Conservation (phyloP, 2,888 invertebrate genomes). For the Drosophila kambysellisi region DNA sequence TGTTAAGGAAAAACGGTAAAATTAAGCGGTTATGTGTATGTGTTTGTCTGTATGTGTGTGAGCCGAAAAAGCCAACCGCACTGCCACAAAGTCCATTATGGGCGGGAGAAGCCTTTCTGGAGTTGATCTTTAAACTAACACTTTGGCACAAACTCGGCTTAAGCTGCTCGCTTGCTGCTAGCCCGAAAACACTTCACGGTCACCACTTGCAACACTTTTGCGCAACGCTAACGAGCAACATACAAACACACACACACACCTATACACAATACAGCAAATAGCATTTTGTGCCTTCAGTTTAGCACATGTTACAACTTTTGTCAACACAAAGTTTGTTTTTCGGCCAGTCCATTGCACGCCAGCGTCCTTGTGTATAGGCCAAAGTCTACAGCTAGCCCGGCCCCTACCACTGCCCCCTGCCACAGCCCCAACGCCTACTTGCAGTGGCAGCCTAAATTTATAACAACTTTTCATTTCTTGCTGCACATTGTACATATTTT, state of each 20-base stretch:
- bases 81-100: slow-evolving; percentile 4
- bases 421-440: background rate
- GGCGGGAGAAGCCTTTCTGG: background rate
- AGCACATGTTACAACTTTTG: slow-evolving; percentile 54
- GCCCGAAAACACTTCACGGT: slow-evolving; percentile 61
- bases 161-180: slow-evolving; percentile 46
- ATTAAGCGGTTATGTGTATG: background rate
- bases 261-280: slow-evolving; percentile 49
- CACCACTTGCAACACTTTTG: slow-evolving; percentile 50
- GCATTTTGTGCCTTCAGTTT: slow-evolving; percentile 32
- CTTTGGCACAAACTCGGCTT: slow-evolving; percentile 27
- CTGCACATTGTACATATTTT: slow-evolving; percentile 17
- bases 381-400: background rate
- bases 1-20: slow-evolving; percentile 36
- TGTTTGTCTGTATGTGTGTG: slow-evolving; percentile 8
- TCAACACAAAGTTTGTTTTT: slow-evolving; percentile 57
- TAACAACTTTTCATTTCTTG: slow-evolving; percentile 24
- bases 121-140: slow-evolving; percentile 26
- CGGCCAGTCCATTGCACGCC: slow-evolving; percentile 15
- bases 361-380: slow-evolving; percentile 6
- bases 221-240: slow-evolving; percentile 69
- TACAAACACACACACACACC: slow-evolving; percentile 32
- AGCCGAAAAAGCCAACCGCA: slow-evolving; percentile 52
- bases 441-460: slow-evolving; percentile 24
- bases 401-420: background rate